Conservation (phyloP, 2,888 invertebrate species). For the Drosophila multiciliata region DNA sequence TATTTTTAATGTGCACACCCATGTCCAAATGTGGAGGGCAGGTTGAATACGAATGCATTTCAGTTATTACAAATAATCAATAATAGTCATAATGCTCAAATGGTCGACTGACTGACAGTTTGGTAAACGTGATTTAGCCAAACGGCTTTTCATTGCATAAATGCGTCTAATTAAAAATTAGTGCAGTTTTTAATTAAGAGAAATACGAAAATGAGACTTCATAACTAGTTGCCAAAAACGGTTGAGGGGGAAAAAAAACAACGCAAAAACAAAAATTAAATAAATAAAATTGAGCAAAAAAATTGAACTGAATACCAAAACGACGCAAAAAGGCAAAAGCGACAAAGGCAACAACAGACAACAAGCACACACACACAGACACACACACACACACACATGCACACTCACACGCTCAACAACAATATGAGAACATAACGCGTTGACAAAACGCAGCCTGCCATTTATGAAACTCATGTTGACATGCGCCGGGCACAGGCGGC, state of each 20-base stretch:
- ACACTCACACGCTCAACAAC: constrained; percentile 21
- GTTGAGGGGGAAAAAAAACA: constrained; percentile 41
- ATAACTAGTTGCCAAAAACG: constrained; percentile 78
- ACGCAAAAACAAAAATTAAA: constrained; percentile 48
- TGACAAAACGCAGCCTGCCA: constrained; percentile 73
- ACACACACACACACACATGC: constrained; percentile 4
- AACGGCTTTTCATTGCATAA: constrained; percentile 54
- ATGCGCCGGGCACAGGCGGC: constrained; percentile 72
- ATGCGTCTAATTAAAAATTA: constrained; percentile 74
- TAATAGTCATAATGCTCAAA: constrained; percentile 23
- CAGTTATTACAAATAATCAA: constrained; percentile 28
- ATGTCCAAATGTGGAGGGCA: constrained; percentile 16
- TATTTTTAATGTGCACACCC: constrained; percentile 19
- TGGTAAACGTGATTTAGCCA: constrained; percentile 20
- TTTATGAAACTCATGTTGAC: constrained; percentile 79
- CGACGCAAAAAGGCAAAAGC: constrained; percentile 69
- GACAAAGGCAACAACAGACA: constrained; percentile 32
- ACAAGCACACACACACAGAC: not conserved
- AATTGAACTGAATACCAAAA: constrained; percentile 73
- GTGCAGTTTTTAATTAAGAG: constrained; percentile 78
- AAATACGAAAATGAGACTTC: constrained; percentile 77
- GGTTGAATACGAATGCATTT: constrained; percentile 14
- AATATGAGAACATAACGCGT: constrained; percentile 68
- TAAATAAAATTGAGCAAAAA: constrained; percentile 55
- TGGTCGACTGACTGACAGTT: constrained; percentile 6